Evolutionary conservation across 2,113 vertebrate species (phyloP).

Genomic region (Arothron firmamentum): DNA sequence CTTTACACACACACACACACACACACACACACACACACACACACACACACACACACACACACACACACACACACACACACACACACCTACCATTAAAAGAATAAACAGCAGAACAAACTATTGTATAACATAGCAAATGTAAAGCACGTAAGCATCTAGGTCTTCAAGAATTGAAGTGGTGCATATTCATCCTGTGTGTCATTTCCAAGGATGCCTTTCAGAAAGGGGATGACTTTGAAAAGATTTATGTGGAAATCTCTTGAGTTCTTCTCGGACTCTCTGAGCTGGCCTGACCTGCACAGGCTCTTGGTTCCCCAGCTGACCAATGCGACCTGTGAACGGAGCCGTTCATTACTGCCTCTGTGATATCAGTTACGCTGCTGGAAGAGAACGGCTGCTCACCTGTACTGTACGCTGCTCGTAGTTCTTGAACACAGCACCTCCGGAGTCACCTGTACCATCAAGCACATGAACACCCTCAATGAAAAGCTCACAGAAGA

Average conservation of each 20-base stretch:
- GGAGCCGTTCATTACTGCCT: background rate
- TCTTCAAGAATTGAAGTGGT: slow-evolving; percentile 40
- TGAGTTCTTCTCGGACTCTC: slow-evolving; percentile 15
- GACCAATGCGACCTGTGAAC: slow-evolving; percentile 57
- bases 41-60: too few species aligned
- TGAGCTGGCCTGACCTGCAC: fast-evolving
- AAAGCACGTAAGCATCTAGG: slow-evolving; percentile 2
- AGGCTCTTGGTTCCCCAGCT: slow-evolving; percentile 60
- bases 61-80: background rate
- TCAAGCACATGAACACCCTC: slow-evolving; percentile 2
- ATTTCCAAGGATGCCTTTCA: slow-evolving; percentile 46
- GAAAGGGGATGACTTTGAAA: slow-evolving; percentile 56
- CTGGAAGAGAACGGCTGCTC: background rate
- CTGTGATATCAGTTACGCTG: background rate
- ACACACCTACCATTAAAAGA: background rate
- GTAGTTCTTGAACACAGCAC: slow-evolving; percentile 65
- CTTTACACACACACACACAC: background rate
- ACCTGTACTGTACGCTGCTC: slow-evolving; percentile 65
- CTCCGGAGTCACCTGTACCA: slow-evolving; percentile 70
- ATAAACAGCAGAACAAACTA: background rate
- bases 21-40: too few species aligned
- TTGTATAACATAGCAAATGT: background rate
- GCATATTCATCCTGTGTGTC: slow-evolving; percentile 8
- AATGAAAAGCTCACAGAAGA: background rate
- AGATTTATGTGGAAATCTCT: slow-evolving; percentile 71